Evolutionary conservation across 2,888 invertebrate species (phyloP).

Genomic region (Ormyrus nitidulus): DNA sequence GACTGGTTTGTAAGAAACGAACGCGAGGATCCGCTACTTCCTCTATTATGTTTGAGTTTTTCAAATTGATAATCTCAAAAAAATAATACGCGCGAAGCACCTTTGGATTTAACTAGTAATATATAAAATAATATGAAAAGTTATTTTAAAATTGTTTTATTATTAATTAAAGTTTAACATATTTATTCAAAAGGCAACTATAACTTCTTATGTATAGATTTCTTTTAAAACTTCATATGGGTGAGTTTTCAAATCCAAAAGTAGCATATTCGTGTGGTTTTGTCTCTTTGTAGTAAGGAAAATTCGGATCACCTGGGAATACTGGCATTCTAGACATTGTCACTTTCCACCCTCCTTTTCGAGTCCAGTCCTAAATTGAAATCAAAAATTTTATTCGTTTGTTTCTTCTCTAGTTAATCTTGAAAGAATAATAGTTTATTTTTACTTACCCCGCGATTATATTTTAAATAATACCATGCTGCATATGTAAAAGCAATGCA

Average conservation of each 20-base stretch:
- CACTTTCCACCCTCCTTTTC: constrained; percentile 85
- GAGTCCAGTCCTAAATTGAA: constrained; percentile 83
- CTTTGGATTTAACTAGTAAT: too few species aligned
- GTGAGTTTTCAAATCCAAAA: constrained; percentile 83
- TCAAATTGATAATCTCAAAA: too few species aligned
- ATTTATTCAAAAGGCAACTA: constrained; percentile 42
- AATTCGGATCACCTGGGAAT: constrained; percentile 84
- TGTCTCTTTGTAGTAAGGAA: constrained; percentile 80
- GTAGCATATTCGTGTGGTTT: constrained; percentile 82
- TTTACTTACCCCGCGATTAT: constrained; percentile 84
- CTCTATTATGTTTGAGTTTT: too few species aligned
- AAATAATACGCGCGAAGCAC: too few species aligned
- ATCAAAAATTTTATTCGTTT: constrained; percentile 23
- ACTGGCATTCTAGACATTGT: constrained; percentile 78
- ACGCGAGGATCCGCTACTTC: too few species aligned
- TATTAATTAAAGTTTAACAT: constrained; percentile 31
- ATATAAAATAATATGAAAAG: neutral
- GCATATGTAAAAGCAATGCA: constrained; percentile 76
- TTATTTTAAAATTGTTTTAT: neutral
- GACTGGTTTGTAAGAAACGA: too few species aligned
- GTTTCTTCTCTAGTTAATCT: neutral
- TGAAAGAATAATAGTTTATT: constrained; percentile 16
- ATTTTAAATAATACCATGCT: constrained; percentile 88
- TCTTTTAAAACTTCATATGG: constrained; percentile 72
- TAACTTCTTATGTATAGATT: constrained; percentile 36